These are phyloP conservation scores for Pristionchus arcanus DNA, from an alignment of 2,888 invertebrate species.

Conservation along the genomic window DNA sequence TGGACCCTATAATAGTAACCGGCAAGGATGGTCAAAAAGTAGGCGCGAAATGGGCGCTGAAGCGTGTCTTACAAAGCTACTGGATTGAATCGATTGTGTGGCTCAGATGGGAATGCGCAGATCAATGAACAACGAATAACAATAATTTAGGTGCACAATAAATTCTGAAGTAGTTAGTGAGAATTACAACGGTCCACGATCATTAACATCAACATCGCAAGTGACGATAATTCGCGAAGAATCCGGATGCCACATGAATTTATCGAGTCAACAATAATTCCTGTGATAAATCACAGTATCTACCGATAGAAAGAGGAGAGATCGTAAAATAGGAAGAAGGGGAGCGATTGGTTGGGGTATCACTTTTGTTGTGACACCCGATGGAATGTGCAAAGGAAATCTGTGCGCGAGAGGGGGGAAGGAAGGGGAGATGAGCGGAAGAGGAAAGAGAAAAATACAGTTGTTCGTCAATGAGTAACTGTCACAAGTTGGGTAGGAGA, in stretches of 20 bases:
- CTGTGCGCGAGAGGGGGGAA: not conserved
- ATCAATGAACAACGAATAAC: too few relatives aligned
- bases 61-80: constrained; percentile 19
- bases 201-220: too few relatives aligned
- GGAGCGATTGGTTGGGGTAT: not conserved
- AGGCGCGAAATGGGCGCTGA: not conserved
- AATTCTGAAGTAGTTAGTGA: too few relatives aligned
- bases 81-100: not conserved
- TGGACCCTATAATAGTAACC: constrained; percentile 10
- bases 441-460: constrained; percentile 9
- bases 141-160: too few relatives aligned
- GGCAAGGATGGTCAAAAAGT: constrained; percentile 19
- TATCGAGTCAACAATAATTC: not conserved
- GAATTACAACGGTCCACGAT: too few relatives aligned
- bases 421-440: not conserved
- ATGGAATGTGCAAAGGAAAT: constrained; percentile 8
- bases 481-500: constrained; percentile 10
- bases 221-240: not conserved
- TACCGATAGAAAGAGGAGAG: constrained; percentile 13
- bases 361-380: constrained; percentile 20
- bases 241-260: not conserved
- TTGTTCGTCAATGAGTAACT: constrained; percentile 8
- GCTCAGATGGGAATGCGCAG: not conserved
- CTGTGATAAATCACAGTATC: constrained; percentile 28
- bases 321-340: not conserved